Base-by-base conservation (phyloP, 2,797 vertebrate genomes). In the Agapornis canus region DNA sequence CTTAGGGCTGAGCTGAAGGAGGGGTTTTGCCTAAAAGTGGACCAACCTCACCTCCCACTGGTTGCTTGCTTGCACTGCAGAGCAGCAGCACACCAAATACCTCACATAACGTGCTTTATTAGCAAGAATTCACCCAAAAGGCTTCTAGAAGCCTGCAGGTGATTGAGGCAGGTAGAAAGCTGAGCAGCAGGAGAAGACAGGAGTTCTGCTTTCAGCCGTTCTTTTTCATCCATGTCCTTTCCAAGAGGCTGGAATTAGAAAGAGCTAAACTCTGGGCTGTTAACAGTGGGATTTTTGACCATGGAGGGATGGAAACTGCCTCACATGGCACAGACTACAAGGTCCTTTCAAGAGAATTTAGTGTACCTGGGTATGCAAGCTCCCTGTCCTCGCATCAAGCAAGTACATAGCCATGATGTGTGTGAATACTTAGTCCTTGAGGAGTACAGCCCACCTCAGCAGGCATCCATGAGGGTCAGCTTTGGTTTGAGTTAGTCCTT, bases 21-120 rank as follows among this genome's bases (percentile, higher is more conserved):
- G 82, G 20, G 5, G 45, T 70, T 22, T 43, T 49, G 37, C n/a
- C 49, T 75, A 86, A 91, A 90, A 89, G 69, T 56, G 73, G 84
- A 68, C 59, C 65, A 77, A 95, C 90, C 94, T 96, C 97, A 79
- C 97, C 97, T 90, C 97, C 98, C 98, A 84, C 97, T 97, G 97
- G 97, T 47, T 51, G 64, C 37, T 82, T 14, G 9, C 48, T 61
- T 35, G 92, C 72, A 90, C 69, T 97, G 92, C 97, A 97, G 25
- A 61, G 66, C 93, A 56, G 47, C 72, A 2, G 13, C 42, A 3
- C 25, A 2, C 48, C 7, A 6, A 17, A 3, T 21, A 9, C 42
- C 32, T 37, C 15, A 1, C 37, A 0, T 1, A 4, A 4, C 0
- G 10, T 6, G 51, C 52, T 42, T 15, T 1, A 2, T 14, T 3